Percentiles rank a stretch among this genome's conserved stretches.
These are phyloP conservation scores for Dryas iulia DNA, from an alignment of 1,140 invertebrate species.

Conservation along the genomic window DNA sequence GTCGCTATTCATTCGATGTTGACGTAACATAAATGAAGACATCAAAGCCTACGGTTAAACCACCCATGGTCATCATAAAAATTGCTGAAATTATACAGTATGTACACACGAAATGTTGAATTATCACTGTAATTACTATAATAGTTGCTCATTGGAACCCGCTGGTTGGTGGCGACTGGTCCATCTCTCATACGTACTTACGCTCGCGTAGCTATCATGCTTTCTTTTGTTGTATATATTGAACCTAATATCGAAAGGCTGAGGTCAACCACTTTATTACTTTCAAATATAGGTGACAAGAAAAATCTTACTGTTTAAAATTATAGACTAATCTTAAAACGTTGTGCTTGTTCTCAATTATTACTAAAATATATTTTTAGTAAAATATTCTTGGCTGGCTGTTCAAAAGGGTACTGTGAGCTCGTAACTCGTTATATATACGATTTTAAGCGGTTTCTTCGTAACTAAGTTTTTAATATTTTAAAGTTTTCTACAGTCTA, in stretches of 20 bases:
- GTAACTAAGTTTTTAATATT: not conserved
- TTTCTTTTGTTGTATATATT: constrained; percentile 56
- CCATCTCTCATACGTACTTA: constrained; percentile 7
- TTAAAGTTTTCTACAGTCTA: not conserved
- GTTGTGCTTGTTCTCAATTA: constrained; percentile 27
- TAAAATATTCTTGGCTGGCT: not conserved
- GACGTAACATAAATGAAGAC: constrained; percentile 52
- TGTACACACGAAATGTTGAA: constrained; percentile 53
- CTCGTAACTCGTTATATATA: too few species aligned
- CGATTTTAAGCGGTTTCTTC: too few species aligned
- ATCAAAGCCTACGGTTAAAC: constrained; percentile 51
- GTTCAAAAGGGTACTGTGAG: not conserved
- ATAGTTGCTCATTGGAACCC: constrained; percentile 49
- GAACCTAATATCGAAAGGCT: constrained; percentile 36
- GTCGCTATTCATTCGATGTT: constrained; percentile 34
- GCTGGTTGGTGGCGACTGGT: constrained; percentile 39
- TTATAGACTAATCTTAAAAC: constrained; percentile 34
- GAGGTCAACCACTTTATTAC: constrained; percentile 56
- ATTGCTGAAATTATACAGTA: constrained; percentile 70
- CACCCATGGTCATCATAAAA: constrained; percentile 65
- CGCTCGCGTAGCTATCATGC: constrained; percentile 42
- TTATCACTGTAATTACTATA: constrained; percentile 71
- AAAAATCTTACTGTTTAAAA: constrained; percentile 35
- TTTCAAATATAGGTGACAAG: constrained; percentile 28
- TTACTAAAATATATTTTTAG: not conserved